These are phyloP conservation scores for Mustelus asterias DNA, from an alignment of 2,113 vertebrate species.

Conservation along the genomic window DNA sequence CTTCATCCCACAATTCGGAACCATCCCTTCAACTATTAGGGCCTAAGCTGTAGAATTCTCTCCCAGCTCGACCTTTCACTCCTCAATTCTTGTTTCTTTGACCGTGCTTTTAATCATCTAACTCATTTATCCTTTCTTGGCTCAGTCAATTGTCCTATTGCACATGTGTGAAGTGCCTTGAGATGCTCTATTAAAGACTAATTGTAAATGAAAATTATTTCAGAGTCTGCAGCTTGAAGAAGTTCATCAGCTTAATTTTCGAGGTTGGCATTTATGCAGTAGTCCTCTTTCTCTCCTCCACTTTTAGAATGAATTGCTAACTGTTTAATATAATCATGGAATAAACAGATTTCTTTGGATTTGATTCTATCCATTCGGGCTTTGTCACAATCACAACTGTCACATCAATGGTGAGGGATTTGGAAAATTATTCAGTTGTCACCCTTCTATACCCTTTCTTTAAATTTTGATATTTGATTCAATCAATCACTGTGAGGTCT, in stretches of 20 bases:
- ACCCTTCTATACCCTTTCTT: not conserved
- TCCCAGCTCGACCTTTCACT: not conserved
- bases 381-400: no score
- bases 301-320: not conserved
- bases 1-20: not conserved
- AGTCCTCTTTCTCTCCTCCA: not conserved
- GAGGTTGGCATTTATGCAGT: not conserved
- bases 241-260: not conserved
- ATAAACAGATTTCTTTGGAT: not conserved
- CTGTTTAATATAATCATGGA: not conserved
- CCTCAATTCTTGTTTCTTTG: not conserved
- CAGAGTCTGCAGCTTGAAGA: not conserved
- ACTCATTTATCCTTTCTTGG: not conserved
- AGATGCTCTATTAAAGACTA: not conserved
- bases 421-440: not conserved
- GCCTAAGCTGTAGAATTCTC: not conserved
- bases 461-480: not conserved
- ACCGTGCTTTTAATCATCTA: not conserved
- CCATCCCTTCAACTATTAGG: not conserved
- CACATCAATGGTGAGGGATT: not conserved
- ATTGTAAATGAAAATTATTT: not conserved
- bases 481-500: not conserved
- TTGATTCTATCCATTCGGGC: not conserved
- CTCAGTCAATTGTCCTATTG: not conserved
- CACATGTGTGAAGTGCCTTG: not conserved